Evolutionary conservation across 2,113 vertebrate species (phyloP).

Genomic region (Uria aalge): DNA sequence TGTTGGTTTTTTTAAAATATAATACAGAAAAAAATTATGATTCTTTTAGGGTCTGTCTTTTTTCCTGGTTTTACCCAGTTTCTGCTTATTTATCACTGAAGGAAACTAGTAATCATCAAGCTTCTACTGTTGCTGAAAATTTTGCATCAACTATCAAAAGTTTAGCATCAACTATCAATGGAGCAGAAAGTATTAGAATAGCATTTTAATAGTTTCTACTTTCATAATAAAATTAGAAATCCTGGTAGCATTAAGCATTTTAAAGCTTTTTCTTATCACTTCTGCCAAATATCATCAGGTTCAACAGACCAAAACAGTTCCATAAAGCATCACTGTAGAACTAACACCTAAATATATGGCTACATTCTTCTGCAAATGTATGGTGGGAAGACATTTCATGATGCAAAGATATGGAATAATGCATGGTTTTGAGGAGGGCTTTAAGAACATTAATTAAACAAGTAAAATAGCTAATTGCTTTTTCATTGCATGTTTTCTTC

Average conservation of each 20-base stretch:
- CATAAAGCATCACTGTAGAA: conserved; percentile 45
- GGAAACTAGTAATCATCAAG: neutral
- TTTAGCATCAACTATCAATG: neutral
- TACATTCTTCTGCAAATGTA: neutral
- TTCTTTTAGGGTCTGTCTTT: neutral
- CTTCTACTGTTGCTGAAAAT: neutral
- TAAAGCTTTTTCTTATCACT: neutral
- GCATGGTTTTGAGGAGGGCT: neutral
- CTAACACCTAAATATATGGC: neutral
- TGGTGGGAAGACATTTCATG: neutral
- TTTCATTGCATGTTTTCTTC: neutral
- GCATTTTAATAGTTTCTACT: conserved; percentile 30
- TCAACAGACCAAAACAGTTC: neutral
- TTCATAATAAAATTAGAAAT: conserved; percentile 13
- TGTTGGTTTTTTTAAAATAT: neutral
- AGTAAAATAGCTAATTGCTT: neutral
- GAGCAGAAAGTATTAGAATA: neutral
- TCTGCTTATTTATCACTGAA: neutral
- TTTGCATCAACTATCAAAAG: neutral
- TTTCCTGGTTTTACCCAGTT: neutral
- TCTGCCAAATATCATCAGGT: neutral
- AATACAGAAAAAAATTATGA: neutral
- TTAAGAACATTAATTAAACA: neutral
- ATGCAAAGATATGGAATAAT: neutral
- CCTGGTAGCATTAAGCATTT: conserved; percentile 30